A percentile compares a stretch with the other conserved stretches of the same genome.
phyloP scores from a whole-genome alignment of 2,888 invertebrate genomes.

The Axea sp. region DNA sequence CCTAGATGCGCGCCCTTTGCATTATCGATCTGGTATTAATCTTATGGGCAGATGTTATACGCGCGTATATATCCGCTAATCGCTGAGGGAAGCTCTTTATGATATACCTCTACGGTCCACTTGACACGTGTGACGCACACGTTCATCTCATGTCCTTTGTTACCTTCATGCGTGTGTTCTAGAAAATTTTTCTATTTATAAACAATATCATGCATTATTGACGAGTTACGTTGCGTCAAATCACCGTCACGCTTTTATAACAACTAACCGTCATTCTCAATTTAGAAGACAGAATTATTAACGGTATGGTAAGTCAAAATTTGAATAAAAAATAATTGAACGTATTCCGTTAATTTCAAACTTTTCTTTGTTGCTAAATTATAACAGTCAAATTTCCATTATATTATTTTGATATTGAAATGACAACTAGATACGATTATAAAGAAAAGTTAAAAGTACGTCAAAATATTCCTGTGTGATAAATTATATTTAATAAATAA shows the following conservation, averaged over 20 bases:
- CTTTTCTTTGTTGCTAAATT: no score
- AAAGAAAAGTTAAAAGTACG: no score
- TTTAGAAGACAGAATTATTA: not conserved
- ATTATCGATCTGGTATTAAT: slow-evolving; percentile 59
- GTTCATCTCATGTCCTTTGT: slow-evolving; percentile 29
- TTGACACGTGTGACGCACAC: slow-evolving; percentile 56
- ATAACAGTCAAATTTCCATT: no score
- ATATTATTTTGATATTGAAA: no score
- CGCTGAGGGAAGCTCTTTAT: slow-evolving; percentile 60
- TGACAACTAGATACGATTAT: no score
- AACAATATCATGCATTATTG: slow-evolving; percentile 45
- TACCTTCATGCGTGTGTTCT: slow-evolving; percentile 37
- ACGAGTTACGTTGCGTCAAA: slow-evolving; percentile 32
- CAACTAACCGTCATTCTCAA: not conserved
- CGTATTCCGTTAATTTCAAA: no score
- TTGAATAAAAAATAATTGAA: no score
- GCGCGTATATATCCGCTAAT: slow-evolving; percentile 56
- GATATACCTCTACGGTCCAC: slow-evolving; percentile 58
- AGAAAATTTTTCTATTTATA: slow-evolving; percentile 53
- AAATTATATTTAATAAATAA: no score
- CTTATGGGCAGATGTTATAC: slow-evolving; percentile 58
- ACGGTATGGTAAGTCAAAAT: no score
- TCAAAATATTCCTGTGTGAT: no score
- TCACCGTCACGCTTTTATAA: slow-evolving; percentile 5
- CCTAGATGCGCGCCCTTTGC: slow-evolving; percentile 53